phyloP scores from a whole-genome alignment of 1,140 invertebrate genomes.

The Telenomus remus region DNA sequence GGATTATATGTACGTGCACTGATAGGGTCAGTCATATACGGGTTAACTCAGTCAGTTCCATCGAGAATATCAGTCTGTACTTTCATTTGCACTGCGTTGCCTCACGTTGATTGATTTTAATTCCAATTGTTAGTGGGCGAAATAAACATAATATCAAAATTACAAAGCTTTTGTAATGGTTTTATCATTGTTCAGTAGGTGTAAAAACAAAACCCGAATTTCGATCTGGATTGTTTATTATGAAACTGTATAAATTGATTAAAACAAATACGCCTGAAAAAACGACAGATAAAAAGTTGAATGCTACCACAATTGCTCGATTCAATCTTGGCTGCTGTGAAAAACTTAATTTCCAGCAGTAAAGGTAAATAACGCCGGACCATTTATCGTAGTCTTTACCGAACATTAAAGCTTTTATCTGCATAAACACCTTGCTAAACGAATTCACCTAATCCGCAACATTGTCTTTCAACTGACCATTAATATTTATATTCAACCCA shows the following conservation, averaged over 20 bases:
- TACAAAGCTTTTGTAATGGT: no score
- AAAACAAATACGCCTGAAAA: no score
- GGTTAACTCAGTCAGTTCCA: slow-evolving; percentile 4
- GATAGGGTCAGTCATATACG: slow-evolving; percentile 23
- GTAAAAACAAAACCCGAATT: no score
- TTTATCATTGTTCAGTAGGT: no score
- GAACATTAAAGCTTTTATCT: slow-evolving; percentile 42
- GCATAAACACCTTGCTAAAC: slow-evolving; percentile 37
- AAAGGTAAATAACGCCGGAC: slow-evolving; percentile 17
- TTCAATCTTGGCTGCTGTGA: slow-evolving; percentile 6
- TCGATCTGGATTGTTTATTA: no score
- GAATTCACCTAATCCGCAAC: slow-evolving; percentile 43
- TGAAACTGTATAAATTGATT: no score
- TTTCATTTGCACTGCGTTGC: no score
- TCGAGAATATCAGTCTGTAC: slow-evolving; percentile 10
- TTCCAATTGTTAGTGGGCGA: no score
- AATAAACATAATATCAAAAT: no score
- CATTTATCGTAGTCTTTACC: slow-evolving; percentile 28
- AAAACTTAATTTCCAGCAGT: slow-evolving; percentile 25
- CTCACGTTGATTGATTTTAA: no score
- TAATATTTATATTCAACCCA: slow-evolving; percentile 32
- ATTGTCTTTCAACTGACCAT: slow-evolving; percentile 45
- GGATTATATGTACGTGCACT: slow-evolving; percentile 22
- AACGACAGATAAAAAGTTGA: not conserved
- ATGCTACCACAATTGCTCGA: not conserved